These are phyloP conservation scores for Spermophilus dauricus DNA, from an alignment of 2,113 vertebrate species.

Conservation along the genomic window DNA sequence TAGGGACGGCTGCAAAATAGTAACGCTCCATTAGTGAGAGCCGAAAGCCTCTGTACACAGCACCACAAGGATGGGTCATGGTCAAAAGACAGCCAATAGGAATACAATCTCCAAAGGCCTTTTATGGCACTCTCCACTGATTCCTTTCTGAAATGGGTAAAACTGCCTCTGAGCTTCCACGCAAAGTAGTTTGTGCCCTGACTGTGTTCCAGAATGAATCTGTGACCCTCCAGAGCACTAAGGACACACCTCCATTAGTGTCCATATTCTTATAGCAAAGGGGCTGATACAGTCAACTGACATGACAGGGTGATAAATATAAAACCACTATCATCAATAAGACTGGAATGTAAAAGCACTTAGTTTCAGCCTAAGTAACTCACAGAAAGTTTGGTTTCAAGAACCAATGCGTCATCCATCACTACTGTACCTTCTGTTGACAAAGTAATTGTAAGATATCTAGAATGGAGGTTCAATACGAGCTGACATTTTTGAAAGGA, in stretches of 20 bases:
- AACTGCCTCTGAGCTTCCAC: conserved; percentile 44
- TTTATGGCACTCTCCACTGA: conserved; percentile 72
- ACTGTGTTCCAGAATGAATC: conserved; percentile 88
- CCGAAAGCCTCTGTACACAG: conserved; percentile 85
- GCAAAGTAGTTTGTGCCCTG: conserved; percentile 84
- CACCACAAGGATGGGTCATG: conserved; percentile 86
- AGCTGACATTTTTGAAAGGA: conserved; percentile 94
- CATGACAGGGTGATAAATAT: conserved; percentile 95
- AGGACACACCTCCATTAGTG: conserved; percentile 95
- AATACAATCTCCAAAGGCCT: conserved; percentile 85
- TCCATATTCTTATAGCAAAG: conserved; percentile 91
- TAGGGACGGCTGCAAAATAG: conserved; percentile 90
- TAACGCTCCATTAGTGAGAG: conserved; percentile 89
- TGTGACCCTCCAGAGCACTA: conserved; percentile 88
- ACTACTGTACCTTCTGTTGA: conserved; percentile 92
- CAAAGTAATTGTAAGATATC: conserved; percentile 95
- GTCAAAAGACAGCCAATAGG: conserved; percentile 88
- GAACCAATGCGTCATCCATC: conserved; percentile 92
- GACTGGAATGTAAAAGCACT: conserved; percentile 94
- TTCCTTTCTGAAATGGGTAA: conserved; percentile 86
- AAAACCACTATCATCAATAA: conserved; percentile 94
- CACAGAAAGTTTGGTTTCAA: conserved; percentile 93
- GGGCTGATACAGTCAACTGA: conserved; percentile 91
- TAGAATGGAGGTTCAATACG: conserved; percentile 91
- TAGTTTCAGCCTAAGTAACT: conserved; percentile 95